Base-by-base conservation (phyloP, 2,797 vertebrate genomes). In the Helostoma temminkii region DNA sequence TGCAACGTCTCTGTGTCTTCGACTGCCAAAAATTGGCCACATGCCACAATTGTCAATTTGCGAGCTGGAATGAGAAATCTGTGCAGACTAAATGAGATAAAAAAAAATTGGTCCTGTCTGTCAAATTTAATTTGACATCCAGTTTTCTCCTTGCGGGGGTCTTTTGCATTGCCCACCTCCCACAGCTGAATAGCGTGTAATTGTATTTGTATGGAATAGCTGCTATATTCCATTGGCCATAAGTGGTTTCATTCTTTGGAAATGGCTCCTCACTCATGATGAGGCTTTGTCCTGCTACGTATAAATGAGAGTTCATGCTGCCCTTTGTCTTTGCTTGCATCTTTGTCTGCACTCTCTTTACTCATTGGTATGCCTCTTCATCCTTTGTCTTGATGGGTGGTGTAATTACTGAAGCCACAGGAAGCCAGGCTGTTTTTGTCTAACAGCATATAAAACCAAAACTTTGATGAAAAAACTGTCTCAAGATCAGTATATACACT, bases 391-490 rank as follows among this genome's bases (percentile, higher is more conserved):
- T 89, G 78, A 88, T 84, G 80, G 86, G 84, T 73, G 81, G 82
- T 80, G 79, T 92, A 91, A 92, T 92, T 88, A 91, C 83, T 74
- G 77, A 80, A 85, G 65, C 83, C 58, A 74, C 75, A 36, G 86
- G 88, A 70, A 86, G 66, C 80, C 54, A 2, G 59, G 68, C 64
- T 56, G 26, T 80, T 82, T 76, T 71, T 65, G n/a, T n/a, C n/a
- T n/a, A n/a, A n/a, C n/a, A 63, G 48, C 18, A 0, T 41, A 82
- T 66, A 59, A 75, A 58, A 57, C 36, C 22, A 2, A 5, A 34
- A 72, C 55, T 61, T 65, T 67, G 26, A 78, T 64, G 36, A 12
- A 45, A 49, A 56, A 37, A 59, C 39, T 68, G 66, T 62, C 70
- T 47, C 36, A 12, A 4, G 3, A 12, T 15, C 28, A 4, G 59